These are phyloP conservation scores for Mus spicilegus DNA, from an alignment of 2,113 vertebrate species.

Conservation along the genomic window DNA sequence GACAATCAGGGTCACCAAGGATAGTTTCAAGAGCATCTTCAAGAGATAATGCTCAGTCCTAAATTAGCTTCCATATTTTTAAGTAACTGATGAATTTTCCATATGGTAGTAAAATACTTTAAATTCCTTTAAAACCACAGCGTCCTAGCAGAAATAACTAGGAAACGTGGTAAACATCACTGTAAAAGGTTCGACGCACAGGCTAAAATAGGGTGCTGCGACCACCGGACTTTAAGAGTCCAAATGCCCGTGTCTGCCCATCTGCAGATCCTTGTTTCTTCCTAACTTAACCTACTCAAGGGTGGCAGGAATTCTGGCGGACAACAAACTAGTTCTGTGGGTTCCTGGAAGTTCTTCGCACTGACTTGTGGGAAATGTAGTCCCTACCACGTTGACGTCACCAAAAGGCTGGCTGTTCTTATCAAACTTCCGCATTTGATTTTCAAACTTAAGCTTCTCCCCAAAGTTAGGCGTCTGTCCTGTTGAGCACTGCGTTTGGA, in stretches of 20 bases:
- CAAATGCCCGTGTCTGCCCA: not conserved
- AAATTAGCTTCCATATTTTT: not conserved
- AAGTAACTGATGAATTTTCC: not conserved
- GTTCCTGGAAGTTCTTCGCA: not conserved
- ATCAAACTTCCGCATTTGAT: not conserved
- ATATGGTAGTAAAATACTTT: not conserved
- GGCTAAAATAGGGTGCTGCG: not conserved
- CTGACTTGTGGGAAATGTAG: constrained; percentile 11
- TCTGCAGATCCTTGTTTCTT: not conserved
- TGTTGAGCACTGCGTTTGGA: not conserved
- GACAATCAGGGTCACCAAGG: too few relatives aligned
- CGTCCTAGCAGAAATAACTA: not conserved
- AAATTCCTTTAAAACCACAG: not conserved
- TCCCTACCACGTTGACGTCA: not conserved
- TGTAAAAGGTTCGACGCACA: not conserved
- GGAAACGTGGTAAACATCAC: not conserved
- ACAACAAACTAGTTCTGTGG: too few relatives aligned
- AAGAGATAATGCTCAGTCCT: not conserved
- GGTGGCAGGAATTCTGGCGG: too few relatives aligned
- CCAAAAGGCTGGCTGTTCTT: too few relatives aligned
- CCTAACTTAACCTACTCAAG: not conserved
- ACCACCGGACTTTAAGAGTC: not conserved
- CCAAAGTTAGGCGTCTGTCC: not conserved
- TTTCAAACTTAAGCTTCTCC: not conserved
- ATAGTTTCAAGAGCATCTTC: not conserved